Percentiles rank a stretch among this genome's conserved stretches.
Conservation (phyloP, 2,113 vertebrate species). For the Labeo catla region DNA sequence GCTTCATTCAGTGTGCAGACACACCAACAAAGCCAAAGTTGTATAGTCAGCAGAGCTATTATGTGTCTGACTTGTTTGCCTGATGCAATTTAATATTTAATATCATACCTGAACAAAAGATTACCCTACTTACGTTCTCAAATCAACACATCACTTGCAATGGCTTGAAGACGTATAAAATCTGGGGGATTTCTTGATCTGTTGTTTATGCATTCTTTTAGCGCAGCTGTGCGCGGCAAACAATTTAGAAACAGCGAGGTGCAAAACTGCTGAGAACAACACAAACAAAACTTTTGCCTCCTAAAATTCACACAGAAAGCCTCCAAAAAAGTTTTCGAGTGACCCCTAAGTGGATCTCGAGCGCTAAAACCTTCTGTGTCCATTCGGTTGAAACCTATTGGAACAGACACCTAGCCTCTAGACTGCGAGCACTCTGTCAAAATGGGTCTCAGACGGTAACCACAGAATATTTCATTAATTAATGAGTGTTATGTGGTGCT, state of each 20-base stretch:
- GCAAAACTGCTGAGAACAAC: constrained; percentile 22
- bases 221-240: neutral
- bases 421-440: constrained; percentile 53
- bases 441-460: constrained; percentile 55
- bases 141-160: constrained; percentile 24
- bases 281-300: constrained; percentile 8
- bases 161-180: constrained; percentile 8
- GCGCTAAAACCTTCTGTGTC: constrained; percentile 36
- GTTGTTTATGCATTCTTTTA: constrained; percentile 37
- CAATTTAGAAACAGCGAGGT: neutral
- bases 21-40: constrained; percentile 49
- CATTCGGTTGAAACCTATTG: constrained; percentile 46
- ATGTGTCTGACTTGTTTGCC: constrained; percentile 41
- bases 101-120: constrained; percentile 45
- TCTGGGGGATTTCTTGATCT: constrained; percentile 26
- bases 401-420: constrained; percentile 42
- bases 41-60: constrained; percentile 57
- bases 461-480: constrained; percentile 65
- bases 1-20: constrained; percentile 42
- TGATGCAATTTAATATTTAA: constrained; percentile 61
- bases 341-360: constrained; percentile 14
- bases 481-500: constrained; percentile 64
- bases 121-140: constrained; percentile 37
- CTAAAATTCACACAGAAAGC: neutral
- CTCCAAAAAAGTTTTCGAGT: constrained; percentile 32